Evolutionary conservation across 2,888 invertebrate species (phyloP), one percentile per base, ranked within the genome.

Genomic region (Campopleginae sp.): DNA sequence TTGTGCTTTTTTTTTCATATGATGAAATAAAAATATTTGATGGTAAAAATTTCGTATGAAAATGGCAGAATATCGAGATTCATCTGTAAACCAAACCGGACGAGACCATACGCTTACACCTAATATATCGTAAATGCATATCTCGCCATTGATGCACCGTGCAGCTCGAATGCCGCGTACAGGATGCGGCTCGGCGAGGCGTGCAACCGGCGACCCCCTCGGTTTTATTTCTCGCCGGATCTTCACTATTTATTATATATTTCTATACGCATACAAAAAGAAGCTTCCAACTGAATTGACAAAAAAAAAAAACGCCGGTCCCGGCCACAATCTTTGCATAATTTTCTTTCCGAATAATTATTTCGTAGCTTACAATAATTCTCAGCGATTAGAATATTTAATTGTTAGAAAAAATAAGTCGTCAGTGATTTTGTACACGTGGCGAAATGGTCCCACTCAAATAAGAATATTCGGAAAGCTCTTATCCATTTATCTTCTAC

Each of bases 111-210:
- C 70, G 51, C 68, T 58, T 61, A 31, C 51, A 68, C 54, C 68
- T 31, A 58, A 58, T 58, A 78, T 19, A 68, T 65, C 27, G 68
- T 46, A 44, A 70, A 68, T 19, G 70, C 68, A 42, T 42, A 79
- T 79, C 78, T 79, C 70, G 58, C 46, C 61, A 78, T 46, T 66
- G 66, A 78, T 75, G 82, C 78, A 71, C 66, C 71, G 71, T 72
- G 76, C 61, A 44, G 51, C 66, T 66, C 44, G 78, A 38, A 14
- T 44, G 10, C 27, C 44, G 14, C 14, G 51, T n/a, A 72, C 80
- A 77, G 82, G 82, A 82, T 70, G 82, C 65, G 38, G 78, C 71
- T 77, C 82, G 82, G 68, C 78, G 78, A 78, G 54, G 78, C 82
- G 78, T 82, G 82, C 82, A 78, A 82, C 68, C 71, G 77, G 78